Percentiles rank a stretch among this genome's conserved stretches.
phyloP scores from a whole-genome alignment of 2,113 vertebrate species.

The Alligator sinensis region DNA sequence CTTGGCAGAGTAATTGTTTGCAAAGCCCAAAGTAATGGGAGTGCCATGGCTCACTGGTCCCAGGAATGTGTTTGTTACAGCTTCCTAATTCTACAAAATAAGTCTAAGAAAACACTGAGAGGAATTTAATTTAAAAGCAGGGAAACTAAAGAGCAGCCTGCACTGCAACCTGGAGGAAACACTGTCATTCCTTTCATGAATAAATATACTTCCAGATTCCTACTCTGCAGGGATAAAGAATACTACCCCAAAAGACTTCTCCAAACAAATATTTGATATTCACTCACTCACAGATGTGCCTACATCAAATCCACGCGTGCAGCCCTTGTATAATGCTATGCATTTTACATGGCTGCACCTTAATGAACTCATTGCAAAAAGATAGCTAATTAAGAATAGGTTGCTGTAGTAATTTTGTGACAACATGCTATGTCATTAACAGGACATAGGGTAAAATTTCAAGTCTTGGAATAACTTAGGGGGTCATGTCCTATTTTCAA shows the following conservation, averaged over 20 bases:
- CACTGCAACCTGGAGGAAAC: background rate
- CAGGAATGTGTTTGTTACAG: constrained; percentile 15
- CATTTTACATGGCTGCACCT: background rate
- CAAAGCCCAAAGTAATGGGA: constrained; percentile 43
- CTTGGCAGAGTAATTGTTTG: constrained; percentile 12
- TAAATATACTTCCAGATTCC: background rate
- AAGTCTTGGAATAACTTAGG: background rate
- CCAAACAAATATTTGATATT: background rate
- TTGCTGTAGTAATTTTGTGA: constrained; percentile 55
- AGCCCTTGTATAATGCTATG: background rate
- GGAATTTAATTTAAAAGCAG: background rate
- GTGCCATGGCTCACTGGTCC: constrained; percentile 28
- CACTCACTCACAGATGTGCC: background rate
- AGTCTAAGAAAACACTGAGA: background rate
- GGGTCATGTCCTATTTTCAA: constrained; percentile 16
- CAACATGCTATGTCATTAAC: constrained; percentile 47
- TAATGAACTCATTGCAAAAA: constrained; percentile 30
- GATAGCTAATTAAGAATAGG: constrained; percentile 58
- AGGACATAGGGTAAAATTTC: constrained; percentile 14
- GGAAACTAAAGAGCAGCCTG: background rate
- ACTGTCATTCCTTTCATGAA: background rate
- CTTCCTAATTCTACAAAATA: constrained; percentile 36
- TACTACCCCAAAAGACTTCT: background rate
- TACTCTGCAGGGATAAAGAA: background rate
- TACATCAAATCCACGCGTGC: background rate